Conservation (phyloP, 1,140 invertebrate species). For the Phymastichus coffea region DNA sequence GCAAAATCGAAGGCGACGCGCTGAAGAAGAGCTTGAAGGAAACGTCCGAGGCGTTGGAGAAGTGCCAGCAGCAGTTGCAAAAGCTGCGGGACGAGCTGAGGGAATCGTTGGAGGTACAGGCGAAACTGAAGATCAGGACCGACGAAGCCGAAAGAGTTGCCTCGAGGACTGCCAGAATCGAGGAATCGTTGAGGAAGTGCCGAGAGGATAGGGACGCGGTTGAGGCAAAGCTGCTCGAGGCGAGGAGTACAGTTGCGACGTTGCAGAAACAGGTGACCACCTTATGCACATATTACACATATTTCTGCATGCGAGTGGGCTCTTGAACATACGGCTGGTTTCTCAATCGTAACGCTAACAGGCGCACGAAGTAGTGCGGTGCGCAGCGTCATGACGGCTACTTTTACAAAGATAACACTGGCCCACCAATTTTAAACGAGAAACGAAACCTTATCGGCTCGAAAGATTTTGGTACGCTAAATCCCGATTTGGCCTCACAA, state of each 20-base stretch:
- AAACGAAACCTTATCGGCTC: no score
- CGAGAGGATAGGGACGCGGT: constrained; percentile 43
- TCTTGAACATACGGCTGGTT: no score
- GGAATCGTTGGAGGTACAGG: constrained; percentile 36
- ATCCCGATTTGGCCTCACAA: no score
- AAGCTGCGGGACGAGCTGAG: constrained; percentile 39
- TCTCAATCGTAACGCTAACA: no score
- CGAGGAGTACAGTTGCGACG: constrained; percentile 37
- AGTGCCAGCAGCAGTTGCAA: constrained; percentile 43
- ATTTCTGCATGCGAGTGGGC: no score
- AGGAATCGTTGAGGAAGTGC: constrained; percentile 38
- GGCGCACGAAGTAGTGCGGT: no score
- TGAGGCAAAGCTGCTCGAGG: constrained; percentile 41
- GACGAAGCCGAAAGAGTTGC: constrained; percentile 34
- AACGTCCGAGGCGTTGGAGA: constrained; percentile 41
- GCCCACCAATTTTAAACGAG: no score
- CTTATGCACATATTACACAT: no score
- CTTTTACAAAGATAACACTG: no score
- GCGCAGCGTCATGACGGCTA: no score
- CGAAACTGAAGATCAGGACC: constrained; percentile 32
- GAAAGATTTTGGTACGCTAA: no score
- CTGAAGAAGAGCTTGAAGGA: constrained; percentile 43
- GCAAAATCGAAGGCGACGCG: constrained; percentile 42
- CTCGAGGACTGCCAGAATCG: constrained; percentile 33
- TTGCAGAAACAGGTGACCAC: constrained; percentile 43